Evolutionary conservation across 2,113 vertebrate genomes (phyloP), one percentile per base, ranked within the genome.

Genomic region (Caranx ignobilis): DNA sequence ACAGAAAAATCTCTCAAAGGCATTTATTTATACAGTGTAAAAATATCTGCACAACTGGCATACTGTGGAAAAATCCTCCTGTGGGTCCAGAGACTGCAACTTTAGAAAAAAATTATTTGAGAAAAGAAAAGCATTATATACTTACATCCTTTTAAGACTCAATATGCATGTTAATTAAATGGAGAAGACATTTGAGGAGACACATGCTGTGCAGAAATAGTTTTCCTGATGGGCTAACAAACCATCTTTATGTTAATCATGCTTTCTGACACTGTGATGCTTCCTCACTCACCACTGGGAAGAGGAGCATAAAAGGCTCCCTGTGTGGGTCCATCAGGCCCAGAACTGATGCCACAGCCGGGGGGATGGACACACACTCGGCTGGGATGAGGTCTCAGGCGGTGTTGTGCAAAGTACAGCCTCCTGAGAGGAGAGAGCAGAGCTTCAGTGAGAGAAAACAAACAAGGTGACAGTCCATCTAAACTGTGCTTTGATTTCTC

Each of bases 321-420:
- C 87, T 95, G 96, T 87, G 96, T 97, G 32, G 96, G 95, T 78
- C 97, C 97, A 0, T 98, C 96, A 0, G 96, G 95, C 67, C 96
- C 96, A 1, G 95, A 96, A 83, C 96, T 95, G 90, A 97, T 93
- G 66, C 96, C 94, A 13, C 98, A 99, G 78, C 97, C 97, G 0
- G 97, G 96, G 0, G 96, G 96, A 0, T 94, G 90, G 0, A 90
- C 75, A 19, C 98, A 99, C 84, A 99, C 95, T 2, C 96, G 93
- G 76, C 97, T 97, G 0, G 98, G 95, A 85, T 97, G 97, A 18
- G 97, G 98, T 12, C 96, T 96, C 86, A 95, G 95, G 65, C 91
- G 96, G 0, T 95, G 95, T 91, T 99, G 97, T 18, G 97, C 96
- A 47, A 97, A 99, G 87, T 96, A 98, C 13, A 99, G 91, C 56